Evolutionary conservation across 2,888 invertebrate species (phyloP).

Genomic region (Eupithecia vulgata): DNA sequence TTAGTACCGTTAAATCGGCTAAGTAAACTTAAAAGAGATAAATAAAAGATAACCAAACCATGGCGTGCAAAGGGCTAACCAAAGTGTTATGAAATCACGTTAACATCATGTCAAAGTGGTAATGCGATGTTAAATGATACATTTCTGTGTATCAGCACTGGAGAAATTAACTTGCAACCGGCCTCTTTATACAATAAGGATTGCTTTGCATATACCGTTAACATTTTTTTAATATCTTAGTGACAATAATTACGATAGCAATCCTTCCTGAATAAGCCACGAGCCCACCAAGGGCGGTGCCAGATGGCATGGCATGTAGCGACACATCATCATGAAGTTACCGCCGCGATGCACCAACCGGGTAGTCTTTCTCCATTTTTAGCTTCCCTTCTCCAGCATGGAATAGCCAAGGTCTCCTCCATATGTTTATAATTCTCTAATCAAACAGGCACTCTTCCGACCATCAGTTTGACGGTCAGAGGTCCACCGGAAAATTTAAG

Average conservation of each 20-base stretch:
- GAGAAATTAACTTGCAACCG: not conserved
- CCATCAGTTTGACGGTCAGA: constrained; percentile 29
- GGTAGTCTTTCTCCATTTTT: not conserved
- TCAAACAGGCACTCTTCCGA: constrained; percentile 17
- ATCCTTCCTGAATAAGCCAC: not conserved
- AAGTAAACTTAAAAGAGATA: not conserved
- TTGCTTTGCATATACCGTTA: not conserved
- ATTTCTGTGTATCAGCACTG: not conserved
- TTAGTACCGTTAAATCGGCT: not conserved
- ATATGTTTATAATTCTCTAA: not conserved
- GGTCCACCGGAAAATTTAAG: constrained; percentile 22
- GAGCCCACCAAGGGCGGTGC: not conserved
- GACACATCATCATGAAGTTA: not conserved
- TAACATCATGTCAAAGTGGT: not conserved
- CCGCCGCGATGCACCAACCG: not conserved
- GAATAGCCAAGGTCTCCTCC: not conserved
- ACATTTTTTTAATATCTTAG: not conserved
- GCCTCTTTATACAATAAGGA: not conserved
- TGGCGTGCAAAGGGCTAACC: not conserved
- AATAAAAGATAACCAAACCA: not conserved
- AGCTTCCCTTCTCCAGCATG: not conserved
- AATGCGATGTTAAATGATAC: not conserved
- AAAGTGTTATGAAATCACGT: not conserved
- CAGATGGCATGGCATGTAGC: not conserved
- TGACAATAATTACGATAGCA: not conserved